Base-by-base conservation (phyloP, 2,113 vertebrate genomes). In the Lanius collurio region DNA sequence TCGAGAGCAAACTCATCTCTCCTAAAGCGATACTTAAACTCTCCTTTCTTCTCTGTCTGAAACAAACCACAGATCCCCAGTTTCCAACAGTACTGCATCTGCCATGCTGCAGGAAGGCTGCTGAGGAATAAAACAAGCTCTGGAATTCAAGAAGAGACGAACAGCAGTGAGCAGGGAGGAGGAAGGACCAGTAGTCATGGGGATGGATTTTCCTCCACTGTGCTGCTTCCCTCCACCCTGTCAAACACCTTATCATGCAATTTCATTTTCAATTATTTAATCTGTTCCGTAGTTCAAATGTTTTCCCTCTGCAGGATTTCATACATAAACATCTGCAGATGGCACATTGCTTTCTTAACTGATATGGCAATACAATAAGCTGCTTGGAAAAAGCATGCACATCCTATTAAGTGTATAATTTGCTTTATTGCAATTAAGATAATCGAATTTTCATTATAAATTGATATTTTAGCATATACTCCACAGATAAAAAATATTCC, bases 91-190 rank as follows among this genome's bases (percentile, higher is more conserved):
- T 22, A 19, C 33, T 62, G 82, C 87, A 87, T 62, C 55, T 56
- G 56, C 74, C 78, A 56, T 71, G 30, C 91, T 76, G 78, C 9
- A 70, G 91, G 67, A 47, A 90, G 31, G 91, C 93, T 88, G 74
- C 56, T 70, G 94, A 94, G 95, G 60, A 89, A 87, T 78, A 81
- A 88, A 95, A n/a, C 44, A 15, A 94, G 91, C 94, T 97, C 94
- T 95, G 96, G 95, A 94, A 94, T 95, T 85, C 83, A 76, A 70
- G 53, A 50, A 59, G 83, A 87, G 77, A 35, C 13, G 7, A 94
- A 89, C 49, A 80, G 84, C 93, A 81, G 49, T 83, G 83, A 85
- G 86, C 79, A 75, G 95, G 95, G 96, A 98, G 97, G 97, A 97
- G 98, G 83, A 89, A 95, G 89, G 83, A 95, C 60, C 91, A 91